phyloP scores from a whole-genome alignment of 2,113 vertebrate genomes.

The Porphyrio hochstetteri region DNA sequence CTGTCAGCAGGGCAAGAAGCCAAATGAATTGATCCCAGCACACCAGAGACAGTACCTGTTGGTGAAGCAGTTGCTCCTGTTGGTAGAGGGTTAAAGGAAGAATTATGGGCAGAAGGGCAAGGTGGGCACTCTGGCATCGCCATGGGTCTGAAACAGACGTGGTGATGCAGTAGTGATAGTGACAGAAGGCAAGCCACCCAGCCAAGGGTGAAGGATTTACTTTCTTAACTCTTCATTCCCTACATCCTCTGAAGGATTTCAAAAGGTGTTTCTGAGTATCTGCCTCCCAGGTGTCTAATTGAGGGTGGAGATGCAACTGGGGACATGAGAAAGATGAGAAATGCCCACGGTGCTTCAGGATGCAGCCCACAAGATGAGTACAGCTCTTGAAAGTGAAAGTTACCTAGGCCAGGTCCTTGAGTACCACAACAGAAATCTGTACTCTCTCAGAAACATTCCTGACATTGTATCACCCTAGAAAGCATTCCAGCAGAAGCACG shows the following conservation, averaged over 20 bases:
- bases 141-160: accelerated
- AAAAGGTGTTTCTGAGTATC: neutral
- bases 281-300: neutral
- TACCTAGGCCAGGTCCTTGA: neutral
- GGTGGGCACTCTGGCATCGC: too few relatives aligned
- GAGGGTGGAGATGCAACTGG: neutral
- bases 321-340: neutral
- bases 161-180: neutral
- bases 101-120: neutral
- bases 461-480: neutral
- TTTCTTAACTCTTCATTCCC: neutral
- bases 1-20: neutral
- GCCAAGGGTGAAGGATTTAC: too few relatives aligned
- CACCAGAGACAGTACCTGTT: accelerated
- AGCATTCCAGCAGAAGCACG: neutral
- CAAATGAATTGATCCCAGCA: neutral
- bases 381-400: neutral
- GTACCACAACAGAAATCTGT: neutral
- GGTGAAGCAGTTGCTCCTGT: neutral
- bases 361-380: neutral
- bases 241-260: neutral
- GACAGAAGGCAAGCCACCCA: neutral
- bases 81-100: neutral
- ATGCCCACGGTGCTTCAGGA: neutral
- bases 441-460: neutral